Evolutionary conservation across 1,140 invertebrate genomes (phyloP).

Genomic region (Drosophila nasuta): DNA sequence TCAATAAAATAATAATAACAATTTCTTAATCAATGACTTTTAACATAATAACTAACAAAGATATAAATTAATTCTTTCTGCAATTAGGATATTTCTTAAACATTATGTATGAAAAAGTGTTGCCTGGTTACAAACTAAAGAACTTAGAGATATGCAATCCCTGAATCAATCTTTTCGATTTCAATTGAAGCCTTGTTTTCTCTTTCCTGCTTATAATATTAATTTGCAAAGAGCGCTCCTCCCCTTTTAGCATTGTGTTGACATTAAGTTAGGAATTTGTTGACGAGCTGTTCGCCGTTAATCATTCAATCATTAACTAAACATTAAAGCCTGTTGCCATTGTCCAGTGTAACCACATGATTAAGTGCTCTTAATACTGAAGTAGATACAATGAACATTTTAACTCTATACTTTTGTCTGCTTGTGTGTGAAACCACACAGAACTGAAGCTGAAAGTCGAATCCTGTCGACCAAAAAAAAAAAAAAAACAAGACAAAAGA

Average conservation of each 20-base stretch:
- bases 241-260: not conserved
- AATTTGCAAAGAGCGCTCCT: not conserved
- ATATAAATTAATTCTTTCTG: too few species aligned
- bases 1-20: too few species aligned
- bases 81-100: too few species aligned
- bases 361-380: conserved; percentile 35
- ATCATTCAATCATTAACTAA: conserved; percentile 36
- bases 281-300: not conserved
- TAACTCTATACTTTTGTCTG: not conserved
- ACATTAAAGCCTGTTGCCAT: conserved; percentile 17
- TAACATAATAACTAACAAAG: too few species aligned
- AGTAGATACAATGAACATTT: not conserved
- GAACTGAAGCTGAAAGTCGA: conserved; percentile 14
- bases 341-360: conserved; percentile 40
- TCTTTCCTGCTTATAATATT: not conserved
- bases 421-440: conserved; percentile 23
- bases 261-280: not conserved
- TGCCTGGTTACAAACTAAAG: too few species aligned
- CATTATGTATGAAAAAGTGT: too few species aligned
- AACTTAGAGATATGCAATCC: too few species aligned
- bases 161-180: too few species aligned
- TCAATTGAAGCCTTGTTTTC: too few species aligned
- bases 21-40: too few species aligned
- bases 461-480: not conserved
- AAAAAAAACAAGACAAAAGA: not conserved